Conservation (phyloP, 1,140 invertebrate species). For the Kradibia gibbosae region DNA sequence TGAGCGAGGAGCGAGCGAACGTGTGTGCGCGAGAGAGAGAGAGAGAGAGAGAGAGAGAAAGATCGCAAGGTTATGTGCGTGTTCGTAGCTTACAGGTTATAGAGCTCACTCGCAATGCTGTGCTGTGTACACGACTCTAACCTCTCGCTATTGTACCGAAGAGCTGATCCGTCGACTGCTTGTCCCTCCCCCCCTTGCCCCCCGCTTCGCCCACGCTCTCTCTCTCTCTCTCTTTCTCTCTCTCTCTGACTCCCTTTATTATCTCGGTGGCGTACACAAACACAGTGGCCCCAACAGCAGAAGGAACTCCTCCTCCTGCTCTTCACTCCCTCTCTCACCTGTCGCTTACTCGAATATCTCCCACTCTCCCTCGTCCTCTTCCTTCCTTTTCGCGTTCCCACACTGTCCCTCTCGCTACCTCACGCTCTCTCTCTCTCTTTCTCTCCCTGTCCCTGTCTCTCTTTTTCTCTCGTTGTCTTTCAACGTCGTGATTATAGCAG, state of each 20-base stretch:
- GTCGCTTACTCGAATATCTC: neutral
- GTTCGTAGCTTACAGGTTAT: neutral
- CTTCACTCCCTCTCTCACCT: neutral
- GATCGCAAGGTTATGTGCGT: constrained; percentile 30
- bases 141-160: neutral
- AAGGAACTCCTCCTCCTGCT: neutral
- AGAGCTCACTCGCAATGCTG: constrained; percentile 3
- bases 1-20: neutral
- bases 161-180: neutral
- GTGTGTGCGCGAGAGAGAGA: no score
- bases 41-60: no score
- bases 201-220: neutral
- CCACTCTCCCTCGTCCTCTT: neutral
- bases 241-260: neutral
- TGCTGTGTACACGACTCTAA: neutral
- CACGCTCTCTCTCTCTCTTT: no score
- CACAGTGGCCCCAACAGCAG: neutral
- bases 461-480: neutral
- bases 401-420: no score
- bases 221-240: neutral
- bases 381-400: no score
- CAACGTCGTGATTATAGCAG: neutral
- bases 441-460: neutral
- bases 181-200: no score
- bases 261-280: constrained; percentile 9